phyloP scores from a whole-genome alignment of 2,113 vertebrate genomes.

The Nothobranchius furzeri region DNA sequence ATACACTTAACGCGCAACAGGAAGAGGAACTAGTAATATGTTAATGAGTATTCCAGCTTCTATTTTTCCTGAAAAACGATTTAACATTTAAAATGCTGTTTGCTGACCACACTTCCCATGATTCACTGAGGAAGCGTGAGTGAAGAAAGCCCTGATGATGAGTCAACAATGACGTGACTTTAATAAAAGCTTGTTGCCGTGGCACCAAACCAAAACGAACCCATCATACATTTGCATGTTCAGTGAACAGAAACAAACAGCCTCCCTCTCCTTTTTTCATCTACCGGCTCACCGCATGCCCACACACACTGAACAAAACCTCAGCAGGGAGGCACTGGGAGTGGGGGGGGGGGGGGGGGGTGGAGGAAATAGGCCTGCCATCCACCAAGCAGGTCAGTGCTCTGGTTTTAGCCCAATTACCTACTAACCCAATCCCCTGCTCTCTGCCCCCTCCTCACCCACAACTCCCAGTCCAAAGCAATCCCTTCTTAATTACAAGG shows the following conservation, averaged over 20 bases:
- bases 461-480: slow-evolving; percentile 51
- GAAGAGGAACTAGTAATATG: background rate
- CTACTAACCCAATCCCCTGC: slow-evolving; percentile 63
- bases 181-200: slow-evolving; percentile 39
- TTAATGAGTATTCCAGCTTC: slow-evolving; percentile 22
- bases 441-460: slow-evolving; percentile 7
- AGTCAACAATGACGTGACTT: slow-evolving; percentile 37
- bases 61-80: slow-evolving; percentile 42
- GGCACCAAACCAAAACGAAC: slow-evolving; percentile 14
- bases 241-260: slow-evolving; percentile 17
- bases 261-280: slow-evolving; percentile 14
- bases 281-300: slow-evolving; percentile 32
- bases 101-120: slow-evolving; percentile 65
- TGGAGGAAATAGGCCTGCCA: slow-evolving; percentile 45
- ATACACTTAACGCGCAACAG: background rate
- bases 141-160: slow-evolving; percentile 46
- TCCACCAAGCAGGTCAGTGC: slow-evolving; percentile 63
- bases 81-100: slow-evolving; percentile 19
- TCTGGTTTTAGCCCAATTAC: slow-evolving; percentile 70
- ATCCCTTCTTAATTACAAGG: slow-evolving; percentile 80
- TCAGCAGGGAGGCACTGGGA: slow-evolving; percentile 56
- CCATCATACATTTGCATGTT: background rate
- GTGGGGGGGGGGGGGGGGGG: slow-evolving; percentile 33
- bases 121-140: slow-evolving; percentile 66
- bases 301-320: slow-evolving; percentile 72